These are phyloP conservation scores for Syrphus vitripennis DNA, from an alignment of 2,888 invertebrate species.

Conservation along the genomic window DNA sequence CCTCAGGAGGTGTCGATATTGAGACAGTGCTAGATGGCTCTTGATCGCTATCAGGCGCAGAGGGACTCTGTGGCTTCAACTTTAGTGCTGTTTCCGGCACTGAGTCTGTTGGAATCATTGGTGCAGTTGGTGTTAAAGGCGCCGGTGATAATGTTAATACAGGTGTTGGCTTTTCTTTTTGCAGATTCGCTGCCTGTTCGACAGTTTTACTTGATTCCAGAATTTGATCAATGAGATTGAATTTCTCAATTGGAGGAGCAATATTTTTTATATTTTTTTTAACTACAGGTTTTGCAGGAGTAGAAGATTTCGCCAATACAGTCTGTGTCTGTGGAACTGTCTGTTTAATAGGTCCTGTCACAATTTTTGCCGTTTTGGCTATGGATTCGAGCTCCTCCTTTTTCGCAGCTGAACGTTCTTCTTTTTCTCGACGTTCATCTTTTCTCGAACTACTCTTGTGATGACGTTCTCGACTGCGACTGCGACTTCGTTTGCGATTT, in stretches of 20 bases:
- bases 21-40: slow-evolving; percentile 91
- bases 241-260: slow-evolving; percentile 72
- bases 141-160: neutral
- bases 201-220: slow-evolving; percentile 79
- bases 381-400: slow-evolving; percentile 36
- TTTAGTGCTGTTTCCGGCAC: slow-evolving; percentile 40
- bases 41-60: slow-evolving; percentile 85
- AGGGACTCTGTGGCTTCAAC: slow-evolving; percentile 41
- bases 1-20: slow-evolving; percentile 83
- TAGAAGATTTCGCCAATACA: neutral
- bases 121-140: slow-evolving; percentile 25
- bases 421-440: slow-evolving; percentile 74
- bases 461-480: slow-evolving; percentile 77
- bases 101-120: slow-evolving; percentile 36
- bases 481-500: slow-evolving; percentile 76
- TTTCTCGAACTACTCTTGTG: slow-evolving; percentile 74
- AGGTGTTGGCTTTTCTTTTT: slow-evolving; percentile 69
- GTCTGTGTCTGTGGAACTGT: neutral
- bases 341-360: neutral
- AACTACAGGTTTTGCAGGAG: slow-evolving; percentile 6
- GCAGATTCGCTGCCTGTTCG: slow-evolving; percentile 79
- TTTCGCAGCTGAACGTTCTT: slow-evolving; percentile 56
- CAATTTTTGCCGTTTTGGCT: neutral
- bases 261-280: slow-evolving; percentile 72
- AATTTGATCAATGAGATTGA: slow-evolving; percentile 80